These are phyloP conservation scores for Chrosomus eos DNA, from an alignment of 2,797 vertebrate species.

Conservation along the genomic window DNA sequence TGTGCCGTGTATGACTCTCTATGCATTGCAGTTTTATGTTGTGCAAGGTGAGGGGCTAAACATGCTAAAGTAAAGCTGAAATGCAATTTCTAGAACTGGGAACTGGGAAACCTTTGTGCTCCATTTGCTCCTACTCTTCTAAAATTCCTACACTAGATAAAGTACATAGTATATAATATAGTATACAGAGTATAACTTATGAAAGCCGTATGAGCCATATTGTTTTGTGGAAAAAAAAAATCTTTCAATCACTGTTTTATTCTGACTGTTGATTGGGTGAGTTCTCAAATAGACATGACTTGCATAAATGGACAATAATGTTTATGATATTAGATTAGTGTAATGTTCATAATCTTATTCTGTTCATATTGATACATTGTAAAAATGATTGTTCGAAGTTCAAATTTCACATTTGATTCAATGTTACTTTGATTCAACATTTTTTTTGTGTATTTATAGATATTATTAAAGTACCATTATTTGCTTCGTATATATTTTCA, in stretches of 20 bases:
- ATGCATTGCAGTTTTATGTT: not conserved
- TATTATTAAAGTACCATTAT: too few relatives aligned
- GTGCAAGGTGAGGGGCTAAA: not conserved
- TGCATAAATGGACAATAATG: not conserved
- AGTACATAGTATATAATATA: not conserved
- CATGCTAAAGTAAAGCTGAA: not conserved
- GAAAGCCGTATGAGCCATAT: not conserved
- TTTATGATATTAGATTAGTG: not conserved
- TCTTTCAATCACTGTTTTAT: not conserved
- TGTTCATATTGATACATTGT: too few relatives aligned
- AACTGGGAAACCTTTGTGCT: not conserved
- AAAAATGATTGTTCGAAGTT: too few relatives aligned
- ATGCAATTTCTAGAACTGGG: not conserved
- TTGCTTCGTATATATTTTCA: too few relatives aligned
- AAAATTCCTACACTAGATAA: not conserved
- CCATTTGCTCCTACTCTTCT: not conserved
- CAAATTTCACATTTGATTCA: too few relatives aligned
- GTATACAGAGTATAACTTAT: not conserved
- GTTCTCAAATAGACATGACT: not conserved
- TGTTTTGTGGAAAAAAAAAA: not conserved
- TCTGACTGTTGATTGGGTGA: not conserved
- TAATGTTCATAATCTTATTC: too few relatives aligned
- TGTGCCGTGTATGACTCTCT: too few relatives aligned
- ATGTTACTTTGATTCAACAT: not conserved
- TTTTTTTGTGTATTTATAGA: too few relatives aligned